Conservation (phyloP, 2,113 vertebrate genomes). For the Centropus unirufus region DNA sequence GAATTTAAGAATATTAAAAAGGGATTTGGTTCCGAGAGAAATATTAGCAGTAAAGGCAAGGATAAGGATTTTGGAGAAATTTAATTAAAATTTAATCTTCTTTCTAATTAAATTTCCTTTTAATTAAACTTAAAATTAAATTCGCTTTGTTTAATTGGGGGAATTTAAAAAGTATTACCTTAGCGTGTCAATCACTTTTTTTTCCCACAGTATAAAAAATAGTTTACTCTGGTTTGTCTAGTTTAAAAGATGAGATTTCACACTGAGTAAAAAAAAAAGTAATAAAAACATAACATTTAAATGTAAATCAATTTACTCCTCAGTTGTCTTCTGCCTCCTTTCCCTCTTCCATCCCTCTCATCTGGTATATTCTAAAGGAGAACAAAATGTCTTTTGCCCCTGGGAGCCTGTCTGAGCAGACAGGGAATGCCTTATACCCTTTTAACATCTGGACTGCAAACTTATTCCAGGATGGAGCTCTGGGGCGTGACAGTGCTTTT, state of each 20-base stretch:
- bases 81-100: constrained; percentile 88
- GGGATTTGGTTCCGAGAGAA: constrained; percentile 83
- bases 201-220: constrained; percentile 46
- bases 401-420: not conserved
- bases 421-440: not conserved
- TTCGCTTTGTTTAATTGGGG: constrained; percentile 83
- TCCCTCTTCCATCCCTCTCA: not conserved
- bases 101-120: constrained; percentile 86
- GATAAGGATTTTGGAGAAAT: constrained; percentile 84
- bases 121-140: constrained; percentile 88
- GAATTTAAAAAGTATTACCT: constrained; percentile 84
- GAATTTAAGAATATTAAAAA: constrained; percentile 86
- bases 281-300: constrained; percentile 72
- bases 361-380: not conserved
- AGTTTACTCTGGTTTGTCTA: constrained; percentile 67
- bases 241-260: constrained; percentile 70
- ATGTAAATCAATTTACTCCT: constrained; percentile 64
- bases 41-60: constrained; percentile 82
- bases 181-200: constrained; percentile 78
- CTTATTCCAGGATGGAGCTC: not conserved
- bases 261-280: constrained; percentile 21
- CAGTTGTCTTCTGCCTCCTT: not conserved
- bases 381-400: not conserved
- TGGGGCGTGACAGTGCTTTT: not conserved
- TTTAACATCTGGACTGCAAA: not conserved